A percentile compares a stretch with the other conserved stretches of the same genome.
phyloP scores from a whole-genome alignment of 2,113 vertebrate genomes.

The Sylvia atricapilla region DNA sequence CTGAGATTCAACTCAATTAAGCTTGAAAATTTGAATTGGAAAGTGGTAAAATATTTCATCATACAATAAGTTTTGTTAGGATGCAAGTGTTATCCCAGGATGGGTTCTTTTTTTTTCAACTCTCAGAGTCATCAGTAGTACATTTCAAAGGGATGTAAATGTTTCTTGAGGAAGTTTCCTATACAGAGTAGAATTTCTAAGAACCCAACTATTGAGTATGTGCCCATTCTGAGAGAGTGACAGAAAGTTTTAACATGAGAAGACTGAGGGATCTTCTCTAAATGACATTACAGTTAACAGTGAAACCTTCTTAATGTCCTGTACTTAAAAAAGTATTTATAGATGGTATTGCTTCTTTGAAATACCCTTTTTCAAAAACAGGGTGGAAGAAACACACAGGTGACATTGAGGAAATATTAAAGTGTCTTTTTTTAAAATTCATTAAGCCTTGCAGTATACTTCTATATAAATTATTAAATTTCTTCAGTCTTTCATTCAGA shows the following conservation, averaged over 20 bases:
- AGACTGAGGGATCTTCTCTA: neutral
- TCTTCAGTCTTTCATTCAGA: neutral
- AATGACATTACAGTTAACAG: neutral
- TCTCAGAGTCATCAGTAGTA: neutral
- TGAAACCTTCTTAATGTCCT: neutral
- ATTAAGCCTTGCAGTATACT: neutral
- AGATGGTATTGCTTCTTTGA: neutral
- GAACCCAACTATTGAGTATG: accelerated
- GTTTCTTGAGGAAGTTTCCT: neutral
- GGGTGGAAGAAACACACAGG: neutral
- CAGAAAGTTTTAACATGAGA: neutral
- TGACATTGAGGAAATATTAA: neutral
- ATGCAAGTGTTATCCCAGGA: neutral
- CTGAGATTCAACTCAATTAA: neutral
- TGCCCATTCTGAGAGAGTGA: neutral
- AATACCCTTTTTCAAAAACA: neutral
- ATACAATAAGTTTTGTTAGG: neutral
- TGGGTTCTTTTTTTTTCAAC: neutral
- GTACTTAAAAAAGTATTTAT: neutral
- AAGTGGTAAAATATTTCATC: neutral
- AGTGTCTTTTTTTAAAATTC: neutral
- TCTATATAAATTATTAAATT: neutral
- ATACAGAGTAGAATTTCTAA: neutral
- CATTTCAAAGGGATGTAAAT: neutral
- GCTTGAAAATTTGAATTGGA: neutral